Evolutionary conservation across 2,797 vertebrate genomes (phyloP).

Genomic region (Cuniculus paca): DNA sequence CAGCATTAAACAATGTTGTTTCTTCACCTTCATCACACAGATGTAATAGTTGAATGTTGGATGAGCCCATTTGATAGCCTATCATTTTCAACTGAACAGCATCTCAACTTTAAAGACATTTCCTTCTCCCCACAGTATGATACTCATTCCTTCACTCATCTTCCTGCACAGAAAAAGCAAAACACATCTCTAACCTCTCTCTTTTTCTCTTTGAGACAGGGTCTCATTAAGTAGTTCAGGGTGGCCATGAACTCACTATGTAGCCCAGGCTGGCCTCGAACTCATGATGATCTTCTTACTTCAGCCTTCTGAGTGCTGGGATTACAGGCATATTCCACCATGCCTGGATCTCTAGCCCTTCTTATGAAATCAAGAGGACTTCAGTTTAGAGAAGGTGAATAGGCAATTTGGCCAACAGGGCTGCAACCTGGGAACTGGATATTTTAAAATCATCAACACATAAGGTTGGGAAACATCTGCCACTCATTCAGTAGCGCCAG

Average conservation of each 20-base stretch:
- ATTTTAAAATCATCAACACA: constrained; percentile 38
- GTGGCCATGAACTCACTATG: not conserved
- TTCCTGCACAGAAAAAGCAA: constrained; percentile 41
- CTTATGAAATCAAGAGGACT: constrained; percentile 47
- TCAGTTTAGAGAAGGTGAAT: constrained; percentile 26
- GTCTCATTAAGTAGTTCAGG: not conserved
- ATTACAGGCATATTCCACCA: not conserved
- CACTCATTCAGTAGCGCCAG: constrained; percentile 65
- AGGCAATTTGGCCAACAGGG: constrained; percentile 20
- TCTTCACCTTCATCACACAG: constrained; percentile 4
- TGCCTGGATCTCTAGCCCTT: not conserved
- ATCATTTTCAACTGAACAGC: constrained; percentile 56
- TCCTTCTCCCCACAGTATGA: not conserved
- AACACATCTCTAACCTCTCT: constrained; percentile 31
- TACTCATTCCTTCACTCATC: constrained; percentile 29
- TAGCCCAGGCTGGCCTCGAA: too few species aligned
- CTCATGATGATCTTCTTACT: not conserved
- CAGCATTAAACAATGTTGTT: not conserved
- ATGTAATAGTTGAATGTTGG: not conserved
- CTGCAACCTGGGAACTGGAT: not conserved
- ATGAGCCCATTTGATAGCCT: not conserved
- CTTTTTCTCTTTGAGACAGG: not conserved
- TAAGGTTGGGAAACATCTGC: constrained; percentile 13
- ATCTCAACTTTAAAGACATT: not conserved
- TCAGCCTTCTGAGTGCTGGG: not conserved